Percentiles rank a stretch among this genome's conserved stretches.
Conservation (phyloP, 2,797 vertebrate genomes). For the Leptoclinus maculatus region DNA sequence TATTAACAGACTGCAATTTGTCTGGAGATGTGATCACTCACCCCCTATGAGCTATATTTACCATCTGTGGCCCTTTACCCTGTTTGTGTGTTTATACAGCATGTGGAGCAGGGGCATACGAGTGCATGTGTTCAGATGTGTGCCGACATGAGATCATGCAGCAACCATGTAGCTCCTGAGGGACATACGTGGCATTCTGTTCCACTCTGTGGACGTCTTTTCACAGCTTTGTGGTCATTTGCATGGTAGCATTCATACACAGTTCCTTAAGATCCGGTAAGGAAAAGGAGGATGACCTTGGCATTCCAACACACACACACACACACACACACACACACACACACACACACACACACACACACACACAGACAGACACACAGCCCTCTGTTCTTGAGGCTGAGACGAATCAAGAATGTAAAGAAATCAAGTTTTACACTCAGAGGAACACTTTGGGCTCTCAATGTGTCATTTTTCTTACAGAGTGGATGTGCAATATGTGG, state of each 20-base stretch:
- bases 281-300: constrained; percentile 29
- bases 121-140: constrained; percentile 22
- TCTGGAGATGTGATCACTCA: constrained; percentile 59
- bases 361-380: background rate
- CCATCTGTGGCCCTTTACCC: constrained; percentile 64
- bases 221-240: constrained; percentile 32
- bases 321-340: background rate
- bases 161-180: constrained; percentile 35
- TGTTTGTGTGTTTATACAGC: constrained; percentile 41
- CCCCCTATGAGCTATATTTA: constrained; percentile 64
- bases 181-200: constrained; percentile 53
- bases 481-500: constrained; percentile 6
- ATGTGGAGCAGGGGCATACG: constrained; percentile 44
- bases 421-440: constrained; percentile 14
- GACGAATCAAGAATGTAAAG: constrained; percentile 24
- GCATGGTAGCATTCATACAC: constrained; percentile 41
- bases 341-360: background rate
- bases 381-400: constrained; percentile 11
- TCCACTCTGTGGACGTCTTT: constrained; percentile 34
- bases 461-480: background rate
- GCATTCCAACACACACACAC: constrained; percentile 10
- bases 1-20: constrained; percentile 68
- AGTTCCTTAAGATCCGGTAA: constrained; percentile 43
- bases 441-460: background rate
- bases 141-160: constrained; percentile 25